phyloP scores from a whole-genome alignment of 1,140 invertebrate genomes.

The Hycleus cichorii region DNA sequence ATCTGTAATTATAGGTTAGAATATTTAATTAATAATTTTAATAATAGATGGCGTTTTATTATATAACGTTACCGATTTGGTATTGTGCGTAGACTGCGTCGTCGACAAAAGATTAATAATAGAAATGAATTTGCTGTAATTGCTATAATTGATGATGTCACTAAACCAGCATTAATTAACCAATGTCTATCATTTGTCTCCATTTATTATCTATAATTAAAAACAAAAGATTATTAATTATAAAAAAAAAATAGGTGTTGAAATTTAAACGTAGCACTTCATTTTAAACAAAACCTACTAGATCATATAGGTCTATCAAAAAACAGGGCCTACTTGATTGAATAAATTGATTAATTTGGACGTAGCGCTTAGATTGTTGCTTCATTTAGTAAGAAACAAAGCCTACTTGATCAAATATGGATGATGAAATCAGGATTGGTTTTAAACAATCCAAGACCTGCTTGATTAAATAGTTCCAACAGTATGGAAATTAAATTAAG shows the following conservation, averaged over 20 bases:
- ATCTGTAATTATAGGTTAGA: slow-evolving; percentile 44
- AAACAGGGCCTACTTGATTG: too few relatives aligned
- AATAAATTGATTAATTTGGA: too few relatives aligned
- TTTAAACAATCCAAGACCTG: too few relatives aligned
- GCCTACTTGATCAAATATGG: too few relatives aligned
- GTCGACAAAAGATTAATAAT: slow-evolving; percentile 49
- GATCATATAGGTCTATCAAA: too few relatives aligned
- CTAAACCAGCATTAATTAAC: slow-evolving; percentile 31
- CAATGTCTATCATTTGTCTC: slow-evolving; percentile 32
- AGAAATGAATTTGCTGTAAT: slow-evolving; percentile 48
- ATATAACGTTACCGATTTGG: slow-evolving; percentile 40
- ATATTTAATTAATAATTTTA: too few relatives aligned
- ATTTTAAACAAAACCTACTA: too few relatives aligned
- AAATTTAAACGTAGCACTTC: background rate
- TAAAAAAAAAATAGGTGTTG: background rate
- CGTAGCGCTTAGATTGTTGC: too few relatives aligned
- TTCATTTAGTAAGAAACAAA: too few relatives aligned
- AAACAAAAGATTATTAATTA: slow-evolving; percentile 1
- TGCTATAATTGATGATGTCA: slow-evolving; percentile 38
- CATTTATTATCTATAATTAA: slow-evolving; percentile 32
- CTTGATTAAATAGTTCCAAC: too few relatives aligned
- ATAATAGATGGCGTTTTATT: background rate
- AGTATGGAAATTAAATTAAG: too few relatives aligned
- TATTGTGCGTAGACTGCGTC: slow-evolving; percentile 38
- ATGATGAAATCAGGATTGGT: too few relatives aligned